phyloP scores from a whole-genome alignment of 2,888 invertebrate genomes.

The Linnaemya vulpina region DNA sequence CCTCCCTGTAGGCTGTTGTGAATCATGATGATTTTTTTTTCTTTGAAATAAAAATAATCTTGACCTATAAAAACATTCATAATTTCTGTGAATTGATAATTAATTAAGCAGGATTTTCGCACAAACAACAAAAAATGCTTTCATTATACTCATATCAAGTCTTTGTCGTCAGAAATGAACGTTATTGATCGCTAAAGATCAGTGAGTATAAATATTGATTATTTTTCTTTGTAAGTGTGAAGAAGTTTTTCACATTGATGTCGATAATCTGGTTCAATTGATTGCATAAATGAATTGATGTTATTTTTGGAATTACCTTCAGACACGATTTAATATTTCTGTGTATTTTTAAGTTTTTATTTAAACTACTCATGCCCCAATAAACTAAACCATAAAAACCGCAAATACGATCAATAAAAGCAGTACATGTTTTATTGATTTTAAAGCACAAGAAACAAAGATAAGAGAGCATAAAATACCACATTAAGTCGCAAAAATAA shows the following conservation, averaged over 20 bases:
- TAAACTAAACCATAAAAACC: constrained; percentile 66
- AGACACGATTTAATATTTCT: constrained; percentile 41
- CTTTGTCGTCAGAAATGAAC: constrained; percentile 2
- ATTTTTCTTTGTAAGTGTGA: constrained; percentile 8
- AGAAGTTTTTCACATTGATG: not conserved
- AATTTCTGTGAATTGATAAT: constrained; percentile 36
- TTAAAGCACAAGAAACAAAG: not conserved
- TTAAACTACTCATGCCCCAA: constrained; percentile 56
- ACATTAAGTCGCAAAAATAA: constrained; percentile 1
- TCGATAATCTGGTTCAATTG: constrained; percentile 50
- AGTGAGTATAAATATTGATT: not conserved
- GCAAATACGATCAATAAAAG: constrained; percentile 66
- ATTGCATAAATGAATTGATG: constrained; percentile 44
- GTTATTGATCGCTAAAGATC: constrained; percentile 8
- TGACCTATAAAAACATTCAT: constrained; percentile 45
- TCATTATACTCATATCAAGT: not conserved
- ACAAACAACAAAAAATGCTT: not conserved
- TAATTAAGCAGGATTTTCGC: constrained; percentile 22
- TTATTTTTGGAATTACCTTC: constrained; percentile 47
- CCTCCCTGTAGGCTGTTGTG: constrained; percentile 4
- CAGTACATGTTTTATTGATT: constrained; percentile 48
- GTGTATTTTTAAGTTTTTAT: constrained; percentile 4
- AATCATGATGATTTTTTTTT: constrained; percentile 23
- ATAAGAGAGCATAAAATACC: constrained; percentile 8
- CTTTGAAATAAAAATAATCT: constrained; percentile 30